Conservation (phyloP, 2,113 vertebrate genomes). For the Sitta europaea region DNA sequence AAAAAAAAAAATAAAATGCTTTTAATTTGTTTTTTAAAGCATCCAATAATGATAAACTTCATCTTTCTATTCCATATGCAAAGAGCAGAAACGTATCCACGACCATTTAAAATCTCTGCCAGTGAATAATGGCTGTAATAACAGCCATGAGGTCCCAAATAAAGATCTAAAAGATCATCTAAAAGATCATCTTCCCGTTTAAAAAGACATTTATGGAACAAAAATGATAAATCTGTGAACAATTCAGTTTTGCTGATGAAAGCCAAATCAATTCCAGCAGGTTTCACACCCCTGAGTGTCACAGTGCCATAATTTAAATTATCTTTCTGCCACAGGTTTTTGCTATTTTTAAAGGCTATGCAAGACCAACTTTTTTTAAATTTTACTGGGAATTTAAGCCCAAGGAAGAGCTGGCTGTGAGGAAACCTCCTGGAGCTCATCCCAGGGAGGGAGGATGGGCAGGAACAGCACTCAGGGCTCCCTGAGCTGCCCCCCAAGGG, state of each 20-base stretch:
- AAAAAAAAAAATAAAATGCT: not conserved
- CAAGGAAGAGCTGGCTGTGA: rapidly evolving
- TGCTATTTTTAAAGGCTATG: not conserved
- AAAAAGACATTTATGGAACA: not conserved
- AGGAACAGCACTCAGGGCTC: not conserved
- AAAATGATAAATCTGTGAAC: not conserved
- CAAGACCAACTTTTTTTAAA: not conserved
- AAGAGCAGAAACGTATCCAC: too few relatives aligned
- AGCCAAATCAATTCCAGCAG: not conserved
- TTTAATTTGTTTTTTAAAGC: not conserved
- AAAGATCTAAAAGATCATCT: too few relatives aligned
- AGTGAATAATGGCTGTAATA: too few relatives aligned
- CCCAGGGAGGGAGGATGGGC: not conserved
- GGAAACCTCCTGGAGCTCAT: not conserved
- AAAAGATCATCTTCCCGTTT: too few relatives aligned
- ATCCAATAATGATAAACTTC: not conserved
- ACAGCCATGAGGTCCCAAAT: too few relatives aligned
- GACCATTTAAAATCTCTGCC: too few relatives aligned
- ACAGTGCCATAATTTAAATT: not conserved
- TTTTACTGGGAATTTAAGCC: not conserved
- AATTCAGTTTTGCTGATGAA: not conserved
- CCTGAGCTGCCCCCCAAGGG: rapidly evolving
- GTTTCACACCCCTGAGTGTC: not conserved
- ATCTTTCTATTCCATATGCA: too few relatives aligned
- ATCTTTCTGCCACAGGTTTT: not conserved